Evolutionary conservation across 2,797 vertebrate species (phyloP).

Genomic region (Garrulus glandarius): DNA sequence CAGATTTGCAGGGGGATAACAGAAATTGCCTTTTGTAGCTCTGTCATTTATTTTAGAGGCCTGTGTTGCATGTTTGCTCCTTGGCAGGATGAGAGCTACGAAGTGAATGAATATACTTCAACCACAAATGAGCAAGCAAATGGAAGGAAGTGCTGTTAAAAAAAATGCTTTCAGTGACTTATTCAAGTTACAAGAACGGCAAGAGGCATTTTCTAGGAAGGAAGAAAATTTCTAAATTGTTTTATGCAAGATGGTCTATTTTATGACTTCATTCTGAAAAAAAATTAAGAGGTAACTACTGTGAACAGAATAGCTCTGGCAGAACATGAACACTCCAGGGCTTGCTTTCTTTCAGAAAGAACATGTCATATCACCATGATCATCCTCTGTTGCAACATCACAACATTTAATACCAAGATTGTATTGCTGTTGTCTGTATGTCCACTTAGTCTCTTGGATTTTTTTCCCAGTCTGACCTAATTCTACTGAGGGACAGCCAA

Average conservation of each 20-base stretch:
- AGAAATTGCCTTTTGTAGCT: slow-evolving; percentile 11
- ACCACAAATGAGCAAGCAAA: slow-evolving; percentile 53
- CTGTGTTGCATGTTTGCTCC: slow-evolving; percentile 30
- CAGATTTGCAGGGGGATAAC: background rate
- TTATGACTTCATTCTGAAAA: slow-evolving; percentile 29
- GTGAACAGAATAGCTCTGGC: background rate
- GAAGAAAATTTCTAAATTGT: slow-evolving; percentile 50
- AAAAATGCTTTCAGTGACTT: slow-evolving; percentile 43
- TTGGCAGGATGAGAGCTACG: slow-evolving; percentile 14
- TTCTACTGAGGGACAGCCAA: background rate
- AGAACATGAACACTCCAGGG: background rate
- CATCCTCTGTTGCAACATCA: slow-evolving; percentile 12
- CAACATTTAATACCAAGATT: background rate
- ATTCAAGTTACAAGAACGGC: slow-evolving; percentile 48
- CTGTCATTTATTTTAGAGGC: background rate
- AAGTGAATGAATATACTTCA: slow-evolving; percentile 55
- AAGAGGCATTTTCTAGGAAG: slow-evolving; percentile 55
- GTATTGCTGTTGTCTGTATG: background rate
- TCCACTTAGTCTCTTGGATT: background rate
- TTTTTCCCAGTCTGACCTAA: background rate
- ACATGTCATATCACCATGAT: slow-evolving; percentile 1
- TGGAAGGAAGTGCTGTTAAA: slow-evolving; percentile 53
- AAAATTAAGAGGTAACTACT: slow-evolving; percentile 2
- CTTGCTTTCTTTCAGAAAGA: slow-evolving; percentile 6
- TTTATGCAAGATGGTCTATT: slow-evolving; percentile 38